Conservation (phyloP, 2,888 invertebrate species). For the Pogonocherus hispidulus region DNA sequence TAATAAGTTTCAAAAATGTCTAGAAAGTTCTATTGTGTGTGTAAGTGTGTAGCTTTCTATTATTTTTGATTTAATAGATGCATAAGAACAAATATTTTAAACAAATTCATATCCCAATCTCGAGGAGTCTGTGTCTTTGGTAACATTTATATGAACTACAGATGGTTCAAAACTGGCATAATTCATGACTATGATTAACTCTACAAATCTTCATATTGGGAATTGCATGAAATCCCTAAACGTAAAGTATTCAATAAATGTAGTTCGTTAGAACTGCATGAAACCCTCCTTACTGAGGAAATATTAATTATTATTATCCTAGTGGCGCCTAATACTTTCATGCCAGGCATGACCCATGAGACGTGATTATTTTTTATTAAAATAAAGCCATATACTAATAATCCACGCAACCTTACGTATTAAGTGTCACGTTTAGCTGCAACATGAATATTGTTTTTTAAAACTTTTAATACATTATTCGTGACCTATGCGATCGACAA, state of each 20-base stretch:
- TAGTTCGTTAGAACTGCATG: background rate
- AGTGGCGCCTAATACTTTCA: conserved; percentile 24
- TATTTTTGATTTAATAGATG: too few species aligned
- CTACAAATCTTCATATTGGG: too few species aligned
- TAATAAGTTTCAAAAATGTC: too few species aligned
- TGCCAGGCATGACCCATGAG: conserved; percentile 13
- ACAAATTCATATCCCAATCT: too few species aligned
- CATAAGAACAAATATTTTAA: too few species aligned
- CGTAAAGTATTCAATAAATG: background rate
- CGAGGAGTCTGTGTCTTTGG: too few species aligned
- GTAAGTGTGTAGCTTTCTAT: too few species aligned
- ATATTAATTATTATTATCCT: background rate
- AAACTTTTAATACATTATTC: conserved; percentile 23
- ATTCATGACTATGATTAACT: too few species aligned
- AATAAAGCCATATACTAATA: conserved; percentile 18
- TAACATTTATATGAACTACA: too few species aligned
- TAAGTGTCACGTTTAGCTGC: conserved; percentile 22
- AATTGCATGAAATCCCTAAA: too few species aligned
- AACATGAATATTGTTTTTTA: conserved; percentile 23
- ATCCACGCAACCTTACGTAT: conserved; percentile 23
- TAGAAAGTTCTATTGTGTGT: too few species aligned
- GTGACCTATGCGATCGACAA: conserved; percentile 1
- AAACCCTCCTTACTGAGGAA: background rate
- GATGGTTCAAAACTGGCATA: too few species aligned
- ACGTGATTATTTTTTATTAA: conserved; percentile 31